Base-by-base conservation (phyloP, 2,888 invertebrate genomes). In the Brenthis hecate region DNA sequence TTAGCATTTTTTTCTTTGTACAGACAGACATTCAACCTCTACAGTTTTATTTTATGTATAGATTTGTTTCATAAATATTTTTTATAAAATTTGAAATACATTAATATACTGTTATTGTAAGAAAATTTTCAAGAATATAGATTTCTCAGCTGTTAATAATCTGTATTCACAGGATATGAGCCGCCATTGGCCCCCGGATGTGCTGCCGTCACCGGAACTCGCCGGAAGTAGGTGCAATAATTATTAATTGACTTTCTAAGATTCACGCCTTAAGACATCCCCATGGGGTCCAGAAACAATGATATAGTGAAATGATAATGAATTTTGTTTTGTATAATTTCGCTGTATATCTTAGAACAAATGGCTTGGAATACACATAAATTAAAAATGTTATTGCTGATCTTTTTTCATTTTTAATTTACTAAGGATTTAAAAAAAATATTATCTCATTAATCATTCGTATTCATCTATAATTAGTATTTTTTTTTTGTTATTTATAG, bases 201-300 rank as follows among this genome's bases (percentile, higher is more conserved):
- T 80, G 77, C 79, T 79, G 76, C 82, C 83, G 81, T 82, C 65
- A 73, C 85, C 81, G 86, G 86, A 89, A 83, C 80, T 80, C 77
- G 78, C 86, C 89, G 90, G 90, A 91, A 88, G 85, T 87, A 84
- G 83, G 86, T 86, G 90, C 85, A 88, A 91, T 91, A 89, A 91
- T 92, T 91, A 91, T 92, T 91, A 91, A 92, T 91, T 89, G 89
- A 87, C 81, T 75, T 80, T 76, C 82, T 81, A 80, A 81, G 81
- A 83, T 76, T 72, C 78, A 72, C 77, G 81, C 81, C 88, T 87
- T 84, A 82, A 89, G 89, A 85, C 84, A 77, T 66, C 76, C 50
- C 82, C n/a, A 69, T 76, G 82, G 88, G 89, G 81, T 80, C 83
- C 77, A 62, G 70, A 71, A 72, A 69, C 77, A 78, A 81, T 82